These are phyloP conservation scores for Drosophila leonis DNA, from an alignment of 2,888 invertebrate genomes.

Conservation along the genomic window DNA sequence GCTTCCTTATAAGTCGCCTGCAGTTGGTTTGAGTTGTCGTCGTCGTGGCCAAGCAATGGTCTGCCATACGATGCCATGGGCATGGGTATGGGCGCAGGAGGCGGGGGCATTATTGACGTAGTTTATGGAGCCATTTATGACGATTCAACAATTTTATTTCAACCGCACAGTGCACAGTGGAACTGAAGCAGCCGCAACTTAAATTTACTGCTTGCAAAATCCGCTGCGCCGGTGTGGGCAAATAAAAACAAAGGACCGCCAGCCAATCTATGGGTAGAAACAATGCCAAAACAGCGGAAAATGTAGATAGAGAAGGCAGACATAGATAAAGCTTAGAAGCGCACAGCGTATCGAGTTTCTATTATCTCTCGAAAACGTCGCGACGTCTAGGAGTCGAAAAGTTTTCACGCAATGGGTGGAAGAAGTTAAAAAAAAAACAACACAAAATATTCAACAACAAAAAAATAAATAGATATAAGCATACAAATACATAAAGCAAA, in stretches of 20 bases:
- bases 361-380: slow-evolving; percentile 77
- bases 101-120: slow-evolving; percentile 70
- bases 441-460: slow-evolving; percentile 33
- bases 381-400: slow-evolving; percentile 81
- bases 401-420: slow-evolving; percentile 68
- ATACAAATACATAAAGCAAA: slow-evolving; percentile 58
- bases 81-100: background rate
- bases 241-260: slow-evolving; percentile 74
- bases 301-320: slow-evolving; percentile 48
- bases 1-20: slow-evolving; percentile 57
- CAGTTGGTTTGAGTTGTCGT: slow-evolving; percentile 52
- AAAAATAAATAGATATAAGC: slow-evolving; percentile 50
- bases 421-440: slow-evolving; percentile 54
- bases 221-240: slow-evolving; percentile 68
- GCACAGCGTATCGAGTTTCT: slow-evolving; percentile 81
- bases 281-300: slow-evolving; percentile 76
- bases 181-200: slow-evolving; percentile 57
- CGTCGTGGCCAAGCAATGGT: slow-evolving; percentile 13
- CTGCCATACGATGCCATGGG: background rate
- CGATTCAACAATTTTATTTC: slow-evolving; percentile 82
- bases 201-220: slow-evolving; percentile 78
- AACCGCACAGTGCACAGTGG: slow-evolving; percentile 70
- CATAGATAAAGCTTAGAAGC: slow-evolving; percentile 79
- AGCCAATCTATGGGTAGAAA: slow-evolving; percentile 48
- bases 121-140: slow-evolving; percentile 82